phyloP scores from a whole-genome alignment of 2,888 invertebrate genomes.

The Norana najaformis region DNA sequence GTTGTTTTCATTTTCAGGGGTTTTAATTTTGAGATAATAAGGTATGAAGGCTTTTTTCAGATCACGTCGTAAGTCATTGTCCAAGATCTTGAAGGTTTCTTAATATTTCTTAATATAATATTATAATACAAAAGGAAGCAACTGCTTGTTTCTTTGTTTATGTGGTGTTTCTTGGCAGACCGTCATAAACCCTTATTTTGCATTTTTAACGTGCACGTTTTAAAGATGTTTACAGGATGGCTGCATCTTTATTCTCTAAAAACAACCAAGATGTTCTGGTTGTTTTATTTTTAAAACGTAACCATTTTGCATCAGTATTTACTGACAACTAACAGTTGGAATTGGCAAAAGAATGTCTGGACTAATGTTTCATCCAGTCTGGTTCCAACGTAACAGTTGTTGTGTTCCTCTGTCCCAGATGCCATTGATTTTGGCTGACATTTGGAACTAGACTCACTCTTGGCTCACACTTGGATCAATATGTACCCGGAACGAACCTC shows the following conservation, averaged over 20 bases:
- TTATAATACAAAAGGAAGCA: background rate
- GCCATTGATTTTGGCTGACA: background rate
- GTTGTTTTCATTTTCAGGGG: background rate
- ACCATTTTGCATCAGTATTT: background rate
- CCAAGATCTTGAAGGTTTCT: background rate
- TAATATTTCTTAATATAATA: background rate
- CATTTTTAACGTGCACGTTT: background rate
- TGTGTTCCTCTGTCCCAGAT: background rate
- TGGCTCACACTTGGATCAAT: background rate
- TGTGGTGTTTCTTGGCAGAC: background rate
- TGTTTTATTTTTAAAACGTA: conserved; percentile 13
- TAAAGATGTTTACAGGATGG: background rate
- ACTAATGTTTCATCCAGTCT: background rate
- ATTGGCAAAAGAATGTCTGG: background rate
- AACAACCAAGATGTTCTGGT: background rate
- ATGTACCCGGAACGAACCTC: background rate
- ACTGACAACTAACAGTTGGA: background rate
- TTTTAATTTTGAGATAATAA: background rate
- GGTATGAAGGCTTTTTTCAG: background rate
- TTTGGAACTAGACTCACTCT: background rate
- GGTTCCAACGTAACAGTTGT: background rate
- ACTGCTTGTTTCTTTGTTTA: background rate
- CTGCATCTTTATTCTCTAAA: background rate
- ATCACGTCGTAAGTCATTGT: background rate
- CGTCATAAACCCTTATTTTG: background rate